Evolutionary conservation across 2,888 invertebrate species (phyloP), one percentile per base, ranked within the genome.

Genomic region (Crocallis elinguaria): DNA sequence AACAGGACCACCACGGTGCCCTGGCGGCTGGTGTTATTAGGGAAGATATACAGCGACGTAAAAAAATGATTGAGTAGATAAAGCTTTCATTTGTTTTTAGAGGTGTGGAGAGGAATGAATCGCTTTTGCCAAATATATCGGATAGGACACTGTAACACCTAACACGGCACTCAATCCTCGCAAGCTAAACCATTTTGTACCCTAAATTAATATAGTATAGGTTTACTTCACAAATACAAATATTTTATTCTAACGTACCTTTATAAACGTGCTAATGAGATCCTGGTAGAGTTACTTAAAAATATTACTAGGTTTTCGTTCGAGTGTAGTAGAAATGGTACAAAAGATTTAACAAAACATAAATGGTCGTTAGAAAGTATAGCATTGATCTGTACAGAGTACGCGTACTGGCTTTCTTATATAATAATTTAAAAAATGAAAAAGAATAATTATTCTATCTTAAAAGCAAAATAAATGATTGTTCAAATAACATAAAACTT

Each of bases 231-330:
- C 29, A n/a, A 32, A 6, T n/a, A 17, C 21, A 4, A 11, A 29
- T n/a, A 4, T 11, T 7, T n/a, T 37, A 42, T 3, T 16, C 17
- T 43, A 39, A 27, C 32, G 23, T 43, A 19, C 21, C 12, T 41
- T 12, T 30, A 36, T 39, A 57, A 52, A 60, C 57, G 59, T 62
- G 51, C 54, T 62, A 62, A 62, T 60, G 60, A 62, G 54, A 48
- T 52, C 46, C 37, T 29, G 42, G 48, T 49, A 43, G 53, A 44
- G 48, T 45, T 46, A 53, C 39, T 62, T 44, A 59, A 59, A 62
- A 59, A 62, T 62, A 49, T 57, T 52, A 46, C 53, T 44, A 38
- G 42, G 57, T 49, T 56, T 62, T 52, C 52, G 44, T 55, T 52
- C 50, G 48, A 49, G 9, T 12, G 11, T 14, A 35, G 35, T 42